Evolutionary conservation across 2,888 invertebrate species (phyloP), one percentile per base, ranked within the genome.

Genomic region (Drosophila borborema): DNA sequence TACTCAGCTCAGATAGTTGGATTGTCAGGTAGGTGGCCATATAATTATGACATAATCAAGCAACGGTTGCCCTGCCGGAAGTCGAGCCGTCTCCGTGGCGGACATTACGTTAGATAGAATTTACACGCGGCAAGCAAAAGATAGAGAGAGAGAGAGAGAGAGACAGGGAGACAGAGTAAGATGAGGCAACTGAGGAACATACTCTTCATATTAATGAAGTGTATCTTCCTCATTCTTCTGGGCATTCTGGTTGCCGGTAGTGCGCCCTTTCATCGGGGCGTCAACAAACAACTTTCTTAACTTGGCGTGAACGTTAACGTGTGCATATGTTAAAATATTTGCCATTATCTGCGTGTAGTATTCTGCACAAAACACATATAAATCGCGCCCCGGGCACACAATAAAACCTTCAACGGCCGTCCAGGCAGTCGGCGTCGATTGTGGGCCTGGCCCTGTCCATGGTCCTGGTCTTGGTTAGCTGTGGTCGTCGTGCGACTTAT

Each of bases 271-370:
- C 45, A 40, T 49, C 54, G 49, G 54, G 85, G 86, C 81, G 86
- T 83, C 66, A 72, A 73, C 83, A 68, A 80, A 83, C 81, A 86
- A 86, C 86, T 88, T 88, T 86, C 86, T 83, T 86, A 86, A 64
- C 53, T 51, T 65, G 61, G 68, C 67, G 74, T 64, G 75, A 79
- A 74, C 70, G 72, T 74, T 66, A 74, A 66, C 68, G 78, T 74
- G 62, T 64, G 73, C 65, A 79, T 68, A 74, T 77, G 74, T 80
- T 72, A 72, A 77, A 81, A 74, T 83, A 75, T 81, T 81, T 74
- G 70, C 80, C 80, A 87, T 79, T 81, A 87, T 79, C 87, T 79
- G 72, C 31, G 59, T 60, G 63, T 66, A 61, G 63, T 64, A 61
- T 74, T 66, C 73, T 65, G 79, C 70, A 61, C 49, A 67, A 69